These are phyloP conservation scores for Mimachlamys varia DNA, from an alignment of 2,888 invertebrate species.

Conservation along the genomic window DNA sequence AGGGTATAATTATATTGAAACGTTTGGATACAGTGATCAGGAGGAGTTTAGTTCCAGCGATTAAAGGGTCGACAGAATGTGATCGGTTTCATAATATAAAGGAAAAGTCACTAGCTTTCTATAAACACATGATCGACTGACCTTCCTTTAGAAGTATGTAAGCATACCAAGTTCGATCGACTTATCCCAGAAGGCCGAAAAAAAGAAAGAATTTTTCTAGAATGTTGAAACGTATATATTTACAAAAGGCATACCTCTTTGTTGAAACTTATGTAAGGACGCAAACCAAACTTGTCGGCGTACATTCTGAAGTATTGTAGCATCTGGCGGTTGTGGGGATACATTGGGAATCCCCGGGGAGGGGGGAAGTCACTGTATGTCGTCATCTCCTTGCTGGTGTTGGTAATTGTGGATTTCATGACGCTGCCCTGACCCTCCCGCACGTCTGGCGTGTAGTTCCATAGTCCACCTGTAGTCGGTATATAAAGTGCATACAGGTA, in stretches of 20 bases:
- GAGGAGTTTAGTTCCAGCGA: no score
- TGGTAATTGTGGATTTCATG: slow-evolving; percentile 24
- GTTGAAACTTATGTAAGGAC: not conserved
- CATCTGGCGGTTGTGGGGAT: not conserved
- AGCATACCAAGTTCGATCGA: no score
- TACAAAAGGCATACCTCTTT: not conserved
- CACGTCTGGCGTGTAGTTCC: not conserved
- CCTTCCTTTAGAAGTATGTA: no score
- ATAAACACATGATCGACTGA: no score
- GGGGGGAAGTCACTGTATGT: not conserved
- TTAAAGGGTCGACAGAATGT: no score
- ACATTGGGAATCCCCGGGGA: not conserved
- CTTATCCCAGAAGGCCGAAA: no score
- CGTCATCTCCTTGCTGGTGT: slow-evolving; percentile 5
- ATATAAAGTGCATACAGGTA: not conserved
- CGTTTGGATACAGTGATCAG: no score
- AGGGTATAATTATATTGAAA: no score
- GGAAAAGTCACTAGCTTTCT: no score
- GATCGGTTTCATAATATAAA: no score
- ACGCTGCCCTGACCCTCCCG: not conserved
- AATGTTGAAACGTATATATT: not conserved
- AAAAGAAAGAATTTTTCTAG: not conserved
- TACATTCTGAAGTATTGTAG: slow-evolving; percentile 8
- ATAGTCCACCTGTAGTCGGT: not conserved
- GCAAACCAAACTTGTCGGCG: slow-evolving; percentile 14